Evolutionary conservation across 2,888 invertebrate genomes (phyloP).

Genomic region (Conomelus anceps): DNA sequence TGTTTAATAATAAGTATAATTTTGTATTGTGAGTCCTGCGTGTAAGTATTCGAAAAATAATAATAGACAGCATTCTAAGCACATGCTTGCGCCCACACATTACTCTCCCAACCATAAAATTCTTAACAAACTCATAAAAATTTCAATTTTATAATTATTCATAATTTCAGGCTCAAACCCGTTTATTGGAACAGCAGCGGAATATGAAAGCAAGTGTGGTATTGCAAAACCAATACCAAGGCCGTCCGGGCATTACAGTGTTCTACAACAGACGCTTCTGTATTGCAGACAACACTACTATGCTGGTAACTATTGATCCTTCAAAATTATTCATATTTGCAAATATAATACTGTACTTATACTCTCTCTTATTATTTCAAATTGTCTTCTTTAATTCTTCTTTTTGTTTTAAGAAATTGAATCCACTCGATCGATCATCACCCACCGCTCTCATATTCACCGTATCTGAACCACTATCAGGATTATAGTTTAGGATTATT

Average conservation of each 20-base stretch:
- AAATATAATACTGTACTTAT: background rate
- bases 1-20: too few relatives aligned
- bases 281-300: slow-evolving; percentile 83
- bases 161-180: slow-evolving; percentile 12
- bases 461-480: too few relatives aligned
- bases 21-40: too few relatives aligned
- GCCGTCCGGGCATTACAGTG: slow-evolving; percentile 55
- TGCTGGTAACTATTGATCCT: slow-evolving; percentile 51
- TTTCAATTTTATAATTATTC: background rate
- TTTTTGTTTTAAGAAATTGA: background rate
- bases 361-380: background rate
- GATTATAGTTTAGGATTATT: too few relatives aligned
- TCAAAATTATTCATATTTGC: too few relatives aligned
- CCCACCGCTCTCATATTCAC: too few relatives aligned
- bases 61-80: too few relatives aligned
- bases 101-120: too few relatives aligned
- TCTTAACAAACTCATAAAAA: too few relatives aligned
- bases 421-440: too few relatives aligned
- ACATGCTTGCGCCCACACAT: too few relatives aligned
- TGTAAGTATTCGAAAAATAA: too few relatives aligned
- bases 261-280: slow-evolving; percentile 66
- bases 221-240: slow-evolving; percentile 57
- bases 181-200: slow-evolving; percentile 11
- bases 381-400: background rate
- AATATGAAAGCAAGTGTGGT: slow-evolving; percentile 19